Conservation (phyloP, 2,888 invertebrate species). For the Neoascia interrupta region DNA sequence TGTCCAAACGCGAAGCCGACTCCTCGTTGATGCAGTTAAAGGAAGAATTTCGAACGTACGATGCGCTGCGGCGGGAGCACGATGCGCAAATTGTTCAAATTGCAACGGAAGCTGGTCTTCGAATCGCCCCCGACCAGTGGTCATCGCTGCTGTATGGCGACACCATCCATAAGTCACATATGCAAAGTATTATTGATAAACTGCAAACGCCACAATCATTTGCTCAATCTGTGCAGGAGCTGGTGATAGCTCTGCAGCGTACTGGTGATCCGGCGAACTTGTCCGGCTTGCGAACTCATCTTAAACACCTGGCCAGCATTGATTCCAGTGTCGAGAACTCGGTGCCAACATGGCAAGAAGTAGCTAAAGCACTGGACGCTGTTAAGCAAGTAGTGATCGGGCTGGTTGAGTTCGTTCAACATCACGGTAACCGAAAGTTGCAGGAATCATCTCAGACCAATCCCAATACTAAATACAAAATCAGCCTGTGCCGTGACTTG, state of each 20-base stretch:
- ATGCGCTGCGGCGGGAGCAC: slow-evolving; percentile 94
- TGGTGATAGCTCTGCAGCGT: slow-evolving; percentile 93
- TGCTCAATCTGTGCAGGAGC: slow-evolving; percentile 93
- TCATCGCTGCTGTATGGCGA: slow-evolving; percentile 97
- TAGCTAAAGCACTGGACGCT: slow-evolving; percentile 85
- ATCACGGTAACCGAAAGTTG: slow-evolving; percentile 85
- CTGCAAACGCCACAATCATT: slow-evolving; percentile 96
- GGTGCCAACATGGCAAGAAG: slow-evolving; percentile 84
- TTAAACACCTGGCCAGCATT: slow-evolving; percentile 91
- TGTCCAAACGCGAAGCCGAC: slow-evolving; percentile 97
- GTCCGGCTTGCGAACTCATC: slow-evolving; percentile 86
- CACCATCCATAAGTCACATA: slow-evolving; percentile 96
- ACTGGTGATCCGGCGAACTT: slow-evolving; percentile 92
- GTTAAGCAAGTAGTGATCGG: slow-evolving; percentile 87
- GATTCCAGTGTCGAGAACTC: slow-evolving; percentile 90
- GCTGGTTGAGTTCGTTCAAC: slow-evolving; percentile 88
- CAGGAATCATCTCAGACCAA: slow-evolving; percentile 82
- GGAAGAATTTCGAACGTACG: slow-evolving; percentile 97
- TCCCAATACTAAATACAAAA: slow-evolving; percentile 89
- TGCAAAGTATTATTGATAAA: slow-evolving; percentile 95
- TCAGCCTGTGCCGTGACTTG: slow-evolving; percentile 93
- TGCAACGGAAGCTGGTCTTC: slow-evolving; percentile 96
- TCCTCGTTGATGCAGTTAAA: slow-evolving; percentile 99
- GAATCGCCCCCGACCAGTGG: slow-evolving; percentile 99
- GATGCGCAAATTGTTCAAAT: slow-evolving; percentile 99